phyloP scores from a whole-genome alignment of 1,140 invertebrate species.

The Drosophila gunungcola region DNA sequence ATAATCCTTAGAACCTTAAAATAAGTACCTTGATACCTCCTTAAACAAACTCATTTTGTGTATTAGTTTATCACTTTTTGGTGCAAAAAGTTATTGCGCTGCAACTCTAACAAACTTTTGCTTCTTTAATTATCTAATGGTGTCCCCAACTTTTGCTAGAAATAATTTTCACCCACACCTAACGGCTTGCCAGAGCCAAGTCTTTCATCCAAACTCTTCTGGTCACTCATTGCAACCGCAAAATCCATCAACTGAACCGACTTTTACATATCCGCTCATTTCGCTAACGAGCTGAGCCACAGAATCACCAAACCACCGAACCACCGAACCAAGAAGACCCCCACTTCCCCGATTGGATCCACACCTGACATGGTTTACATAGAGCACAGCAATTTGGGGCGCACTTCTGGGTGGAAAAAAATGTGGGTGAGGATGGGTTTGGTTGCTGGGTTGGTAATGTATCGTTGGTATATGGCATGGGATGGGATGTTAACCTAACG shows the following conservation, averaged over 20 bases:
- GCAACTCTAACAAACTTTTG: too few species aligned
- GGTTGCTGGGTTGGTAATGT: not conserved
- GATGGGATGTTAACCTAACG: constrained; percentile 28
- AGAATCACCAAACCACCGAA: constrained; percentile 39
- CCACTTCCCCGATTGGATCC: constrained; percentile 8
- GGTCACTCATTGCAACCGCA: constrained; percentile 47
- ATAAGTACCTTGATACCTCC: too few species aligned
- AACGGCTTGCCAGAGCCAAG: not conserved
- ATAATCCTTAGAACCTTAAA: too few species aligned
- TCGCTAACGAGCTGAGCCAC: constrained; percentile 49
- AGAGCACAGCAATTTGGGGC: constrained; percentile 45
- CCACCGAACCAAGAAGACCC: constrained; percentile 27
- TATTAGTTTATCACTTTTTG: too few species aligned
- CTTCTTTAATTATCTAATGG: constrained; percentile 22
- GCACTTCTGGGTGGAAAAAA: constrained; percentile 10
- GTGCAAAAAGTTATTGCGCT: not conserved
- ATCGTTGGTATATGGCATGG: not conserved
- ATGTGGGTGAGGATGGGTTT: not conserved
- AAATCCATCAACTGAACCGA: constrained; percentile 47
- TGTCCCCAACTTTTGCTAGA: not conserved
- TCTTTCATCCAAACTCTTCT: constrained; percentile 4
- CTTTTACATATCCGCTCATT: constrained; percentile 56
- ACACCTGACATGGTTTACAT: constrained; percentile 52
- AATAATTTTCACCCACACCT: constrained; percentile 7
- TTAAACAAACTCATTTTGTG: too few species aligned